A percentile compares a stretch with the other conserved stretches of the same genome.
Evolutionary conservation across 2,113 vertebrate species (phyloP).

Genomic region (Ellobius talpinus): DNA sequence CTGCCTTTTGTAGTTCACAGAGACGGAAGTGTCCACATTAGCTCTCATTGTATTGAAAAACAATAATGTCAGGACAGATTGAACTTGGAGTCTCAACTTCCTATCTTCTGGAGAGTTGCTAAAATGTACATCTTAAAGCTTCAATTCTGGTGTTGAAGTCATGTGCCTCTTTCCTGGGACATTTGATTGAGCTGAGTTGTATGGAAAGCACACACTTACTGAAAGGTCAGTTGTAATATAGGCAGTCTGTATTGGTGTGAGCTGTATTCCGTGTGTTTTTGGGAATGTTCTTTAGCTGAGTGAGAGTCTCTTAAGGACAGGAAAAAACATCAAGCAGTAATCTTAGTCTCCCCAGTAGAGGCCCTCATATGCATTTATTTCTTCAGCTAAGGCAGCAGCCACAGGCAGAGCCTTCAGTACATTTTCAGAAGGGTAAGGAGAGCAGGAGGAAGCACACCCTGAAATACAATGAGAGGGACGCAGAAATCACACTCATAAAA

Average conservation of each 20-base stretch:
- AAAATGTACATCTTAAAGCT: slow-evolving; percentile 50
- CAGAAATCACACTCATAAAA: slow-evolving; percentile 8
- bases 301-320: slow-evolving; percentile 71
- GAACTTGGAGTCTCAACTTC: slow-evolving; percentile 66
- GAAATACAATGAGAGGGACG: neutral
- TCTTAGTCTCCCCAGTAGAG: slow-evolving; percentile 66
- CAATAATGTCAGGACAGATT: slow-evolving; percentile 54
- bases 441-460: neutral
- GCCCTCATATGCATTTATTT: slow-evolving; percentile 44
- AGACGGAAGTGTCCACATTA: slow-evolving; percentile 66
- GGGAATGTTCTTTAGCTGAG: slow-evolving; percentile 72
- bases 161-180: slow-evolving; percentile 47
- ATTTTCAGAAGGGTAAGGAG: neutral
- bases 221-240: slow-evolving; percentile 75
- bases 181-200: slow-evolving; percentile 63
- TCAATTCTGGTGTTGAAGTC: slow-evolving; percentile 70
- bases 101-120: slow-evolving; percentile 65
- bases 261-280: slow-evolving; percentile 58
- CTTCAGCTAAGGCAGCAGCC: slow-evolving; percentile 16
- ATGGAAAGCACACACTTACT: slow-evolving; percentile 69
- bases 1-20: slow-evolving; percentile 63
- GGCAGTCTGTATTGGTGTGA: slow-evolving; percentile 71
- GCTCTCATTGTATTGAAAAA: slow-evolving; percentile 64
- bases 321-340: slow-evolving; percentile 34
- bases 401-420: neutral